These are phyloP conservation scores for Muscicapa adusta DNA, from an alignment of 2,113 vertebrate species.

Conservation along the genomic window DNA sequence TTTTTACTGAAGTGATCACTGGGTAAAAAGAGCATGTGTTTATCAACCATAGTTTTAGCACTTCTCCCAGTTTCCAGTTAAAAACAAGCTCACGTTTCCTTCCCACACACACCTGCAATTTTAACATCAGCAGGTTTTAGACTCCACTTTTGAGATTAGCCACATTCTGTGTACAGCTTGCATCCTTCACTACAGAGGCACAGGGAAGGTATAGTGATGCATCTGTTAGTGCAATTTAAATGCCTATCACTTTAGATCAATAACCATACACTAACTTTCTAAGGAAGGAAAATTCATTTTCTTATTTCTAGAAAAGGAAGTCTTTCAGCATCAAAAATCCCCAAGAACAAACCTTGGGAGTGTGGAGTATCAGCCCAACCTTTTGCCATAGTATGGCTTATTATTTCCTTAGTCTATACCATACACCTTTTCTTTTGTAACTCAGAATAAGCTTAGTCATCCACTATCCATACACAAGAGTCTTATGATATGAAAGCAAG, in stretches of 20 bases:
- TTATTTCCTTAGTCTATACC: background rate
- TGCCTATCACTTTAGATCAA: background rate
- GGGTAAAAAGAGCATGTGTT: background rate
- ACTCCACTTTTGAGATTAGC: background rate
- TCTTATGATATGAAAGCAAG: background rate
- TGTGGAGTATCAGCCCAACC: background rate
- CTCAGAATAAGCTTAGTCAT: constrained; percentile 17
- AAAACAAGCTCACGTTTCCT: background rate
- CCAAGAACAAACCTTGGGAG: background rate
- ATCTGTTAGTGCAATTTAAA: background rate
- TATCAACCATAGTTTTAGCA: background rate
- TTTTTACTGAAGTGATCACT: background rate
- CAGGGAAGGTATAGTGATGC: background rate
- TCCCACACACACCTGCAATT: background rate
- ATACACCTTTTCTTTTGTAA: background rate
- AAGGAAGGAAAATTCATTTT: background rate
- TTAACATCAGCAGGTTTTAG: background rate
- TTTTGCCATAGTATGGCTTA: background rate
- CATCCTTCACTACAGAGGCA: background rate
- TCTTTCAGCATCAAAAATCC: background rate
- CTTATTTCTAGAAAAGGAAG: background rate
- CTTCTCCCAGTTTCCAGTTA: background rate
- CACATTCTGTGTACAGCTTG: background rate
- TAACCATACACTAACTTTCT: background rate
- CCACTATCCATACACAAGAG: background rate